Base-by-base conservation (phyloP, 1,140 invertebrate species). In the Caenorhabditis briggsae region DNA sequence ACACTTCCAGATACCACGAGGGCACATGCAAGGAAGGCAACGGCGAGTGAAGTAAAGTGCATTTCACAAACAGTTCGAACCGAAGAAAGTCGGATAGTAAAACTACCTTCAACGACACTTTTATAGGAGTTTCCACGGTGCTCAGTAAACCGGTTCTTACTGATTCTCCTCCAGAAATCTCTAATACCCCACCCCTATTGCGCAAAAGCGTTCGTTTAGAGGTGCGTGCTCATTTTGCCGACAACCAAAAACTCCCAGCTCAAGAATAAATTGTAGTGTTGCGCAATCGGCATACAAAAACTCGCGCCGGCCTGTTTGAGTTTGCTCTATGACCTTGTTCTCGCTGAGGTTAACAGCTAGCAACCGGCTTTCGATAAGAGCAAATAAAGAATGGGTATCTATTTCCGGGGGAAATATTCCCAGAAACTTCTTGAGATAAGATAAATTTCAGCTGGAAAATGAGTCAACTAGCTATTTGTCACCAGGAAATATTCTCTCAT, bases 1-100 rank as follows among this genome's bases (percentile, higher is more conserved):
- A 85, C 86, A 53, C 48, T 87, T 61, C 82, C 86, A 78, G 70
- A 78, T 50, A 78, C 70, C 70, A 78, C 70, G 11, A 78, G 46
- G 70, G 70, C 46, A 50, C 70, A 78, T 50, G 70, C 70, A 78
- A 78, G 70, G 70, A 78, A 78, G 20, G 70, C 70, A 78, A 78
- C 20, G 2, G 70, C 16, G 23, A 78, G 70, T 50, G 70, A 78
- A 78, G 70, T 78, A 78, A 78, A 78, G 70, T 46, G 70, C 70
- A 78, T 78, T 78, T 50, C 50, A 41, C 8, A 33, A 25, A 50
- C 23, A 8, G 23, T 46, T 78, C 70, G 70, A 78, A 50, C 11
- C 61, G 23, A 46, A 50, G 46, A 23, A n/a, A 78, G 53, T 78
- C 70, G 70, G 46, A 78, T 78, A 46, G 18, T 23, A 50, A 78